Conservation (phyloP, 2,797 vertebrate genomes). For the Bothrops alternatus region DNA sequence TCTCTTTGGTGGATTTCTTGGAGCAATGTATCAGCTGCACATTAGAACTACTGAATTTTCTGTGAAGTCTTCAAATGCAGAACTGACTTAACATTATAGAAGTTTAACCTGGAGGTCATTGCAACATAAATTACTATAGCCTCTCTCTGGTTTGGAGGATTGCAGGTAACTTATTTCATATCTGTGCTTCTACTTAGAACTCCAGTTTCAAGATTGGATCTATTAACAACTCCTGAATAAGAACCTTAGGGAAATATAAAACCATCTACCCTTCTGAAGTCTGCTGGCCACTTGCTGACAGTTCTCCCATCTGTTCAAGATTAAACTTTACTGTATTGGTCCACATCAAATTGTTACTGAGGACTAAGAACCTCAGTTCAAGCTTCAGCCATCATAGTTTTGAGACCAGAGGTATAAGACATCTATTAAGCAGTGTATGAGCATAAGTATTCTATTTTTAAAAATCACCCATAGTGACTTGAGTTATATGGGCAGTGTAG, state of each 20-base stretch:
- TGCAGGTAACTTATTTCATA: background rate
- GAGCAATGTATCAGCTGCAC: background rate
- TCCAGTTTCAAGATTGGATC: background rate
- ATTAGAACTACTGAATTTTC: background rate
- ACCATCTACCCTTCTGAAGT: background rate
- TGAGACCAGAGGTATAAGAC: background rate
- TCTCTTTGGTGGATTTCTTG: background rate
- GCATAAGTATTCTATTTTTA: background rate
- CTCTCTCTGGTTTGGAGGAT: background rate
- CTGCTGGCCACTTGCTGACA: background rate
- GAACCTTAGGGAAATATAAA: background rate
- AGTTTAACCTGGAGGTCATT: background rate
- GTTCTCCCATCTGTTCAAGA: background rate
- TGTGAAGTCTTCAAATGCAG: background rate
- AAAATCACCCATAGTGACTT: background rate
- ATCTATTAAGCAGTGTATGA: background rate
- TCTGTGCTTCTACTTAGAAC: background rate
- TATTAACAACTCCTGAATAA: background rate
- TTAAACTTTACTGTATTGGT: background rate
- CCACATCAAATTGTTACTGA: background rate
- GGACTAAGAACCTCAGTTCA: no score
- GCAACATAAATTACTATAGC: background rate
- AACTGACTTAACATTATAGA: background rate
- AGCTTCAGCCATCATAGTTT: background rate
- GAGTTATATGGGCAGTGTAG: background rate